phyloP scores from a whole-genome alignment of 2,797 vertebrate species.

The Falco novaeseelandiae region DNA sequence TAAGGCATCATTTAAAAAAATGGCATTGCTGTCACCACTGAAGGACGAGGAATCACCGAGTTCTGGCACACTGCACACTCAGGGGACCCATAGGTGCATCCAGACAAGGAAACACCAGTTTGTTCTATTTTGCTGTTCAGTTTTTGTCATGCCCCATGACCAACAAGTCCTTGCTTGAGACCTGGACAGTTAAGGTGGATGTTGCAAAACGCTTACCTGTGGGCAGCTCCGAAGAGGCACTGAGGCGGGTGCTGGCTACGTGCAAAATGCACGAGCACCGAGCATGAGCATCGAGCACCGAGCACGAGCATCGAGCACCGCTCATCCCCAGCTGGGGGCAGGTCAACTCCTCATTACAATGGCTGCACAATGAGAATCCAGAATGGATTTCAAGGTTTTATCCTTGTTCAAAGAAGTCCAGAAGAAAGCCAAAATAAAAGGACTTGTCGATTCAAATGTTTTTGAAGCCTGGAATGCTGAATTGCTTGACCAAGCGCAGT shows the following conservation, averaged over 20 bases:
- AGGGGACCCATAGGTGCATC: background rate
- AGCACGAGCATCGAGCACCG: accelerated
- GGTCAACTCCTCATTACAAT: background rate
- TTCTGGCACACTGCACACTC: background rate
- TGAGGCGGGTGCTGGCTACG: accelerated
- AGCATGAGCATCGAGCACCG: too few relatives aligned
- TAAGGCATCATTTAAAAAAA: background rate
- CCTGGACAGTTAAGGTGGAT: background rate
- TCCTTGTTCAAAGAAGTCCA: background rate
- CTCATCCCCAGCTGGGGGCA: background rate
- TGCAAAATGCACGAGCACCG: accelerated
- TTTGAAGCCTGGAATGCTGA: background rate
- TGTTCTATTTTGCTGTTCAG: background rate
- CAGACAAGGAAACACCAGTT: background rate
- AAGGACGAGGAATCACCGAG: background rate
- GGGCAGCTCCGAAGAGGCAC: background rate
- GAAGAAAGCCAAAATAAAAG: background rate
- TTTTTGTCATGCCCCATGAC: accelerated
- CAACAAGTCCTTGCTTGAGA: background rate
- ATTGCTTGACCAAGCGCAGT: background rate
- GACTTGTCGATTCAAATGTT: background rate
- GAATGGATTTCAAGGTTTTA: background rate
- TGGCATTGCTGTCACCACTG: background rate
- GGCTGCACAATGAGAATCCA: background rate
- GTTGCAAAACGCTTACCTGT: background rate